These are phyloP conservation scores for Hipparchia sbordonii DNA, from an alignment of 2,888 invertebrate species.

Conservation along the genomic window DNA sequence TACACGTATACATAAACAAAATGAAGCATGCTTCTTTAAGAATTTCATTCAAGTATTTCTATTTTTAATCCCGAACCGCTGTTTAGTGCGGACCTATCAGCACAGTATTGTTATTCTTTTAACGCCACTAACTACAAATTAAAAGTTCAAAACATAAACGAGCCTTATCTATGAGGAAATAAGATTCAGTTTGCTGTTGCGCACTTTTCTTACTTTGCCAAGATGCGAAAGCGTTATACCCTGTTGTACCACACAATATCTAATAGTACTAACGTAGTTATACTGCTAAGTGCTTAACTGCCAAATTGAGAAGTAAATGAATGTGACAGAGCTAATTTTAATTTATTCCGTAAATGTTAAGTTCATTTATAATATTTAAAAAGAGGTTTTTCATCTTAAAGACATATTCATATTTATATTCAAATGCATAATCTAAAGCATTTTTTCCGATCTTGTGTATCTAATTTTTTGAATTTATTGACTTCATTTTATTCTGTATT, in stretches of 20 bases:
- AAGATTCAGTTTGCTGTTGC: not conserved
- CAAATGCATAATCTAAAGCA: too few relatives aligned
- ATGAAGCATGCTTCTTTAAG: not conserved
- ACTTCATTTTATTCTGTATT: too few relatives aligned
- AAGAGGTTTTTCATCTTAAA: too few relatives aligned
- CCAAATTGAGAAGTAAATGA: not conserved
- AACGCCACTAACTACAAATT: not conserved
- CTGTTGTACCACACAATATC: too few relatives aligned
- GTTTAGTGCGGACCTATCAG: not conserved
- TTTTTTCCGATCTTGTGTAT: too few relatives aligned
- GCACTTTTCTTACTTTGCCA: not conserved
- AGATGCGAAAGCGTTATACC: not conserved
- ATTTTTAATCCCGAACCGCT: slow-evolving; percentile 14
- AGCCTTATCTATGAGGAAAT: not conserved
- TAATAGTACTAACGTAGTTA: too few relatives aligned
- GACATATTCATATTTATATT: too few relatives aligned
- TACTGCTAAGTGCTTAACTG: too few relatives aligned
- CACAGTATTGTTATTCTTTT: slow-evolving; percentile 2
- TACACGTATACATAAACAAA: not conserved
- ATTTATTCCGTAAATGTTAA: not conserved
- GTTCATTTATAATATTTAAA: too few relatives aligned
- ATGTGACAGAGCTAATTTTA: not conserved
- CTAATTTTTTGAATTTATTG: too few relatives aligned
- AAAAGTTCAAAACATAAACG: not conserved
- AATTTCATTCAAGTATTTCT: slow-evolving; percentile 15